phyloP scores from a whole-genome alignment of 2,888 invertebrate genomes.

The Apamea anceps region DNA sequence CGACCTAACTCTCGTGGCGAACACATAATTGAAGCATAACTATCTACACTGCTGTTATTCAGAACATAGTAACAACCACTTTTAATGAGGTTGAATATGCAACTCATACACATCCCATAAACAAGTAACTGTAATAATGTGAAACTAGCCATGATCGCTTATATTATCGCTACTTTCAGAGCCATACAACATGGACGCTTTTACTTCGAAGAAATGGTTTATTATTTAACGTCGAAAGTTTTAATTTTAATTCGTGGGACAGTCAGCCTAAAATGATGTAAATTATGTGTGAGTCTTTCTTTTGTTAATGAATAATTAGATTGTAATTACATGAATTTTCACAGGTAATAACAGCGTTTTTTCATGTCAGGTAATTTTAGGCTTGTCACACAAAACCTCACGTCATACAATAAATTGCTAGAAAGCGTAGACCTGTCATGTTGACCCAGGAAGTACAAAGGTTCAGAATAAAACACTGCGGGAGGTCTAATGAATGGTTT shows the following conservation, averaged over 20 bases:
- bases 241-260: conserved; percentile 59
- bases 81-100: conserved; percentile 7
- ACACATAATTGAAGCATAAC: not conserved
- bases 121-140: conserved; percentile 36
- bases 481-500: not conserved
- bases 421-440: not conserved
- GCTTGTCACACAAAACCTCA: conserved; percentile 14
- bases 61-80: not conserved
- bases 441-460: conserved; percentile 17
- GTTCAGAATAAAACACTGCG: not conserved
- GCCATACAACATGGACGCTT: conserved; percentile 26
- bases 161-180: conserved; percentile 34
- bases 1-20: too few relatives aligned
- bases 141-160: conserved; percentile 24
- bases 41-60: not conserved
- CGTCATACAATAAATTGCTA: not conserved
- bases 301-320: conserved; percentile 48
- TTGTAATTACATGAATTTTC: conserved; percentile 23
- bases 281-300: conserved; percentile 38
- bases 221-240: conserved; percentile 58
- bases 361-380: conserved; percentile 11
- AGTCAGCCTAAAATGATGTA: conserved; percentile 34
- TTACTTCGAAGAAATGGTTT: conserved; percentile 49
- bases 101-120: conserved; percentile 34
- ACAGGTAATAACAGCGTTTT: conserved; percentile 19